Evolutionary conservation across 2,113 vertebrate species (phyloP).

Genomic region (Sphyrna mokarran): DNA sequence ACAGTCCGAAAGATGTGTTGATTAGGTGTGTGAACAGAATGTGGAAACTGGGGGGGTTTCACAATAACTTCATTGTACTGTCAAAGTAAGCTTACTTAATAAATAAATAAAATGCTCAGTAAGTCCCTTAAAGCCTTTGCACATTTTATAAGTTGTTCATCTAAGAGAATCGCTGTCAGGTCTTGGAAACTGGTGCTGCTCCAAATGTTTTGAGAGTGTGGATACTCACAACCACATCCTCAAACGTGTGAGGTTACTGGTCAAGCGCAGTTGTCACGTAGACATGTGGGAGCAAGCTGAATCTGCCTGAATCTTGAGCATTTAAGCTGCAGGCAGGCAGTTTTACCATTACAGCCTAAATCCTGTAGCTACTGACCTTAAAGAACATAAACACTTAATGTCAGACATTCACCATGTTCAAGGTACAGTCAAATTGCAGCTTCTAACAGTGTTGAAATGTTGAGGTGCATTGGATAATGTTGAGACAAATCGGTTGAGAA

Average conservation of each 20-base stretch:
- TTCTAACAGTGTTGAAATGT: background rate
- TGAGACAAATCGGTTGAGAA: background rate
- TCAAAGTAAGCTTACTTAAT: too few species aligned
- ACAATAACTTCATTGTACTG: too few species aligned
- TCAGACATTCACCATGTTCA: conserved; percentile 1
- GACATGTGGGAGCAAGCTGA: background rate
- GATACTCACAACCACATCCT: conserved; percentile 5
- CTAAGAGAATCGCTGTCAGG: background rate
- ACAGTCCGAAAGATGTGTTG: too few species aligned
- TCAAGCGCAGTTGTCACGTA: background rate
- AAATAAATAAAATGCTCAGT: background rate
- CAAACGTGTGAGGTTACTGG: background rate
- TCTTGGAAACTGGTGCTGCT: background rate
- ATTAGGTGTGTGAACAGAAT: too few species aligned
- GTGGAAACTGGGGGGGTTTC: too few species aligned
- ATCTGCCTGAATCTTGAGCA: background rate
- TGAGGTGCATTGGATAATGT: background rate
- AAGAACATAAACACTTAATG: background rate
- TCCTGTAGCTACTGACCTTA: background rate
- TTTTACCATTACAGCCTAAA: background rate
- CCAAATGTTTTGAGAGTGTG: conserved; percentile 1
- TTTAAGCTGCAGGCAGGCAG: background rate
- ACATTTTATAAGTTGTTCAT: background rate
- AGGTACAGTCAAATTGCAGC: background rate
- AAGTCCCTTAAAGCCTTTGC: background rate